Conservation (phyloP, 2,113 vertebrate genomes). For the Microcebus griseorufus region DNA sequence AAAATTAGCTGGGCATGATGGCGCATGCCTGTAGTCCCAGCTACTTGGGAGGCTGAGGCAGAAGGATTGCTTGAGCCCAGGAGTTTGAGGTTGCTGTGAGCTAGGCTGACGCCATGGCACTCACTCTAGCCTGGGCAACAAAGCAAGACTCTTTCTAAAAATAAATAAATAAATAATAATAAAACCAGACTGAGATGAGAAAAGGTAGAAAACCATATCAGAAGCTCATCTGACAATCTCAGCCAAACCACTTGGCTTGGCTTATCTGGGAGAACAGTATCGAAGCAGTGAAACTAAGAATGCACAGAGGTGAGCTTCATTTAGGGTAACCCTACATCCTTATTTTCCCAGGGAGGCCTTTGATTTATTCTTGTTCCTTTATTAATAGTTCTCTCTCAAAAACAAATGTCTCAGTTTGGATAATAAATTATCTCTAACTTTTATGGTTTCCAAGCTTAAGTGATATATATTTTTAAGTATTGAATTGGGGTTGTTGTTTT, state of each 20-base stretch:
- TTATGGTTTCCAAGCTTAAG: background rate
- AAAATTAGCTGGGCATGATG: too few relatives aligned
- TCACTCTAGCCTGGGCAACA: too few relatives aligned
- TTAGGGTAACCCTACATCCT: background rate
- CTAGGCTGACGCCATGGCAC: too few relatives aligned
- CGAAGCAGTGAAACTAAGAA: background rate
- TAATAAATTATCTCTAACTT: background rate
- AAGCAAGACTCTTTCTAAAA: too few relatives aligned
- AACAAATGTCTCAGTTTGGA: background rate
- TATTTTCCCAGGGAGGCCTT: background rate
- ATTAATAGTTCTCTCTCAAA: background rate
- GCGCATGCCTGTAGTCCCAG: too few relatives aligned
- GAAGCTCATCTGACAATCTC: background rate
- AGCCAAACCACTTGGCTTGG: background rate
- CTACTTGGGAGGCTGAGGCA: too few relatives aligned
- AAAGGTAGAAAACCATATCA: background rate
- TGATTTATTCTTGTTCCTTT: background rate
- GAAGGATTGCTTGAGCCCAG: too few relatives aligned
- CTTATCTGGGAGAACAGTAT: background rate
- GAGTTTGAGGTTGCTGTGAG: too few relatives aligned
- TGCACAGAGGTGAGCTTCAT: background rate
- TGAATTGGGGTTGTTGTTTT: background rate
- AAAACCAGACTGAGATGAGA: background rate
- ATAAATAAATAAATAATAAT: too few relatives aligned
- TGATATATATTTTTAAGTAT: background rate